Evolutionary conservation across 2,888 invertebrate genomes (phyloP), one percentile per base, ranked within the genome.

Genomic region (Rhodophaea formosa): DNA sequence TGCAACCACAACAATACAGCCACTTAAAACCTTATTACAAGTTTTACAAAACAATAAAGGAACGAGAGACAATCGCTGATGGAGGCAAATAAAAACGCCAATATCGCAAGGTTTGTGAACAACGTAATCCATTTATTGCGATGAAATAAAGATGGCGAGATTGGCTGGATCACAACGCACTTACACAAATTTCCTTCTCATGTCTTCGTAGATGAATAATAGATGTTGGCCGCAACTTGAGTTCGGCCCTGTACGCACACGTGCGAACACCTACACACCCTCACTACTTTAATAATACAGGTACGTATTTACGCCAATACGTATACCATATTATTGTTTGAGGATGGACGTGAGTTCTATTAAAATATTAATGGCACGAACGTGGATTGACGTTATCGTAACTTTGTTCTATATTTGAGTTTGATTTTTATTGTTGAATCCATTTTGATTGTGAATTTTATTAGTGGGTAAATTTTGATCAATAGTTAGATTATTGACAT

Each of bases 141-240:
- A 86, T 85, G 82, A 87, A 89, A 89, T 88, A 88, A 88, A 86
- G 82, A 87, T 86, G 80, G 77, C 75, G 78, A 85, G 84, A 88
- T 88, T 86, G 88, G 80, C 77, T 82, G 84, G 85, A 87, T 88
- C 88, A 86, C 86, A 87, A 86, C 86, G 80, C 86, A 88, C 87
- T 88, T 88, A 87, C 84, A 88, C 88, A 88, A 88, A 88, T 88
- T 88, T 87, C 82, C 79, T 86, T 86, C 79, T 79, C 84, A 79
- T 88, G 87, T 88, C 88, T 88, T 86, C 83, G 74, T 66, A 72
- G 76, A 86, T 90, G 87, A 89, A 90, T 90, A 88, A 88, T 88
- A 87, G 80, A 90, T 88, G 80, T 69, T 76, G 69, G 74, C 75
- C 76, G 71, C 74, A 77, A 71, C 71, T 72, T 64, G 66, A 72